Evolutionary conservation across 2,797 vertebrate genomes (phyloP).

Genomic region (Spondyliosoma cantharus): DNA sequence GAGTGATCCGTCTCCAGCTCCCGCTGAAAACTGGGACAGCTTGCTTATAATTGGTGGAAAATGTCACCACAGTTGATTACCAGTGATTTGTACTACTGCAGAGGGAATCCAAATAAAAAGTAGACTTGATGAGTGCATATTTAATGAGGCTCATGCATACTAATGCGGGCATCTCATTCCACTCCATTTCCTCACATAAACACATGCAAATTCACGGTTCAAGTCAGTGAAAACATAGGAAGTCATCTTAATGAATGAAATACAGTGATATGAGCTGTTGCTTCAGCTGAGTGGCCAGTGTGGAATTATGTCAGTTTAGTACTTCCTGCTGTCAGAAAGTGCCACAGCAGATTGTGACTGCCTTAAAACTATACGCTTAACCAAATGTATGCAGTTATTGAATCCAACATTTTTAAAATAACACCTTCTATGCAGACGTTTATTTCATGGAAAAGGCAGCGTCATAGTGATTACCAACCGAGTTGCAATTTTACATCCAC

Average conservation of each 20-base stretch:
- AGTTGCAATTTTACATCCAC: too few species aligned
- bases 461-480: too few species aligned
- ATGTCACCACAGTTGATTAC: slow-evolving; percentile 85
- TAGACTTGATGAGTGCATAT: slow-evolving; percentile 80
- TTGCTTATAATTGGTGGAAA: slow-evolving; percentile 81
- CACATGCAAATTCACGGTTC: slow-evolving; percentile 73
- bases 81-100: slow-evolving; percentile 80
- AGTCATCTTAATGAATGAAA: slow-evolving; percentile 59
- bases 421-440: too few species aligned
- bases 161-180: slow-evolving; percentile 73
- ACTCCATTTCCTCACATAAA: slow-evolving; percentile 73
- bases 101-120: slow-evolving; percentile 79
- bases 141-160: slow-evolving; percentile 81
- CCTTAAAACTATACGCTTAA: not conserved
- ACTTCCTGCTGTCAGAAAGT: slow-evolving; percentile 26
- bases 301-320: slow-evolving; percentile 15
- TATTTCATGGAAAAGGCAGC: too few species aligned
- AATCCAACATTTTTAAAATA: not conserved
- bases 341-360: not conserved
- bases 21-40: slow-evolving; percentile 67
- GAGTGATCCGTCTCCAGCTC: slow-evolving; percentile 68
- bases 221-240: slow-evolving; percentile 53
- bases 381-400: not conserved
- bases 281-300: slow-evolving; percentile 46
- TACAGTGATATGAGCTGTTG: slow-evolving; percentile 29